Base-by-base conservation (phyloP, 2,797 vertebrate species). In the Sebastes taczanowskii region DNA sequence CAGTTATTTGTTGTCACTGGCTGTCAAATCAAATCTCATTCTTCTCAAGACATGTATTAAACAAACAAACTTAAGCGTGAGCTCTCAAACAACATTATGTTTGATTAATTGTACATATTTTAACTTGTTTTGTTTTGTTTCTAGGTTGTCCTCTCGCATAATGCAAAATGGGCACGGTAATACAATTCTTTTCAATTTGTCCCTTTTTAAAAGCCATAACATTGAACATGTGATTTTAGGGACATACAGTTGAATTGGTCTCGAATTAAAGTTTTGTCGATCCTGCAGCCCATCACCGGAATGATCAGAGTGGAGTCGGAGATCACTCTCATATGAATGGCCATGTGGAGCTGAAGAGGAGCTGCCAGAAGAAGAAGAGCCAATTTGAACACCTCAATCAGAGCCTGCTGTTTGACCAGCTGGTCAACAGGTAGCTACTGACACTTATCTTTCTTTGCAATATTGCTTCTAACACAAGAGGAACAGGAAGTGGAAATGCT, bases 311-410 rank as follows among this genome's bases (percentile, higher is more conserved):
- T n/a, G 96, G 93, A 92, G 97, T 95, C 84, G 97, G 94, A 60
- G 98, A 98, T 84, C 98, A 96, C 91, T 95, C 97, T 88, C 98
- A 95, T 88, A 98, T 99, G 96, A 99, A 99, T 71, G 98, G 98
- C 86, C 97, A 97, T 73, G 97, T 98, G 91, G 97, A 98, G 95
- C 96, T 98, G 92, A 97, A 98, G 95, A 98, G 97, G 95, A 99
- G 97, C 93, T 98, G 97, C 92, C 95, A 97, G 73, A 97, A 97
- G 90, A 98, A 96, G 93, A 99, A 99, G 95, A 99, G 97, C 95
- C 97, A 97, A 90, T 99, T 99, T 90, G 97, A 98, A 94, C 98
- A 97, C 83, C 97, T 99, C 94, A 99, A 99, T 95, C 98, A 99
- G 93, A 99, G 97, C 94, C 96, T 99, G 90, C 96, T 99, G 88